Percentiles rank a stretch among this genome's conserved stretches.
These are phyloP conservation scores for Avahi laniger DNA, from an alignment of 2,797 vertebrate species.

Conservation along the genomic window DNA sequence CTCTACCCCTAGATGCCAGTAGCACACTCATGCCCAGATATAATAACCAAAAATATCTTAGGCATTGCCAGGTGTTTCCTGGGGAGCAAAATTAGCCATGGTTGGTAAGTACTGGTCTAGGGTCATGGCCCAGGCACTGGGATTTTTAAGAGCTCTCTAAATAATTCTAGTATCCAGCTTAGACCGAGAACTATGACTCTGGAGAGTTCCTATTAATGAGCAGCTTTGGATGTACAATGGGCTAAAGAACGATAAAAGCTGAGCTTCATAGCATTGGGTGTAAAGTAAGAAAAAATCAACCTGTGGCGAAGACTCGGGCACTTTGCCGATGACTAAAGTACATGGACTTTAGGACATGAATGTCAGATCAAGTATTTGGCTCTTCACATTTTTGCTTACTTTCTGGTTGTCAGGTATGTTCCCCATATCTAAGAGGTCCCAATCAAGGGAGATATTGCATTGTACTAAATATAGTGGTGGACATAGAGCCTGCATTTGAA, in stretches of 20 bases:
- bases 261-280: background rate
- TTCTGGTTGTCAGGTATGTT: background rate
- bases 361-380: background rate
- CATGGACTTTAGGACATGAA: background rate
- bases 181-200: background rate
- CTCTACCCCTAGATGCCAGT: background rate
- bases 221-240: background rate
- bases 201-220: background rate
- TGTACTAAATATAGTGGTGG: background rate
- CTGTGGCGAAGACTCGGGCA: background rate
- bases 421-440: background rate
- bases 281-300: background rate
- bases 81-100: background rate
- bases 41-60: constrained; percentile 32
- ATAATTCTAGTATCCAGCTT: background rate
- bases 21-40: background rate
- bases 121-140: background rate
- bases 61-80: background rate
- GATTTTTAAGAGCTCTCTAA: background rate
- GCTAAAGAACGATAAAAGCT: constrained; percentile 14
- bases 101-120: background rate
- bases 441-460: background rate
- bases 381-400: background rate
- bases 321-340: background rate
- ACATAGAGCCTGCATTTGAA: background rate